Evolutionary conservation across 2,113 vertebrate species (phyloP).

Genomic region (Desmodus rotundus): DNA sequence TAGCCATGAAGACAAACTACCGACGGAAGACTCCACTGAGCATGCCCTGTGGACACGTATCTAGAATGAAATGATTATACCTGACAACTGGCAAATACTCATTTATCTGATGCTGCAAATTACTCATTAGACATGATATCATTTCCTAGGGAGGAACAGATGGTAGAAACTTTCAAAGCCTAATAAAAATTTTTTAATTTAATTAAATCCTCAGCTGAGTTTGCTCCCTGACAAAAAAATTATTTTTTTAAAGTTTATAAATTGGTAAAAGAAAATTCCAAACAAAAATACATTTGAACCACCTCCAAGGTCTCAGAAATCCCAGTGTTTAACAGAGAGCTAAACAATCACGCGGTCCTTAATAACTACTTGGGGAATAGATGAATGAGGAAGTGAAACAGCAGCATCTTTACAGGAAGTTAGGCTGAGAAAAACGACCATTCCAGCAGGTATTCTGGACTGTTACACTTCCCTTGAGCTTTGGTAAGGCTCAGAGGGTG

Average conservation of each 20-base stretch:
- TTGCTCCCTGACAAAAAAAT: background rate
- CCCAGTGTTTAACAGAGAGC: background rate
- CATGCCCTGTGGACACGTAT: background rate
- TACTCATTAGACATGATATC: background rate
- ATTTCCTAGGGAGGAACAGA: background rate
- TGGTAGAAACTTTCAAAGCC: background rate
- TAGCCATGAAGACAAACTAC: background rate
- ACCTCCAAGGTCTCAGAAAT: background rate
- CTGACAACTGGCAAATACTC: slow-evolving; percentile 22
- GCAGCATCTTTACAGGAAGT: background rate
- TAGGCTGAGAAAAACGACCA: background rate
- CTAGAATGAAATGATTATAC: background rate
- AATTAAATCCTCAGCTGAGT: background rate
- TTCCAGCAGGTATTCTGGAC: background rate
- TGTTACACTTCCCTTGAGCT: background rate
- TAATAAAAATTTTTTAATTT: background rate
- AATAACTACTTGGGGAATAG: background rate
- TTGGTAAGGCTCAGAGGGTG: background rate
- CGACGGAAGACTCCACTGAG: background rate
- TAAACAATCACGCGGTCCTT: background rate
- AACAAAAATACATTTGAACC: background rate
- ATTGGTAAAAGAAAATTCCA: background rate
- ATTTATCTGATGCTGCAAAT: slow-evolving; percentile 29
- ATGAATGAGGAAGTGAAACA: background rate
- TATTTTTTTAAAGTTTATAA: background rate